These are phyloP conservation scores for Macaria liturata DNA, from an alignment of 2,888 invertebrate genomes.

Conservation along the genomic window DNA sequence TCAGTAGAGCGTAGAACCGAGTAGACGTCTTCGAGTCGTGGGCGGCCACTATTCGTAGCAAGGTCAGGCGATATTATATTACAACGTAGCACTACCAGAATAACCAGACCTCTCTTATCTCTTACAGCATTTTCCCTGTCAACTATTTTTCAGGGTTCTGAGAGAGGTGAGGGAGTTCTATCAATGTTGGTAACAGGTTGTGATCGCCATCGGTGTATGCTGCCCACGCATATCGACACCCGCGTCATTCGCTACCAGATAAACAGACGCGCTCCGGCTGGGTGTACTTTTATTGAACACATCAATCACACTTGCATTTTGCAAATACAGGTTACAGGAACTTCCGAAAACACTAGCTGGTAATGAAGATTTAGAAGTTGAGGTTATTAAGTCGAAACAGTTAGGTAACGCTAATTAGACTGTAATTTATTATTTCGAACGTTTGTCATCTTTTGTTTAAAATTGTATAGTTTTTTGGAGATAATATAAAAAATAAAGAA, in stretches of 20 bases:
- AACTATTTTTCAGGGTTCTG: constrained; percentile 26
- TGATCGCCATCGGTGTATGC: constrained; percentile 55
- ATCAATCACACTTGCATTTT: constrained; percentile 31
- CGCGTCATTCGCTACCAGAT: constrained; percentile 56
- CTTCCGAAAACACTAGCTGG: not conserved
- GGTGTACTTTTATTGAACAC: constrained; percentile 36
- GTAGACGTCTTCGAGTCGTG: constrained; percentile 59
- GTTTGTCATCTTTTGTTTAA: no score
- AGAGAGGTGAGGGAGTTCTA: constrained; percentile 46
- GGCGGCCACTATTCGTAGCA: constrained; percentile 79
- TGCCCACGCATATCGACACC: constrained; percentile 63
- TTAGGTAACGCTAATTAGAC: constrained; percentile 1
- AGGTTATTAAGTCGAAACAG: no score
- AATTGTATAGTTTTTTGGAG: no score
- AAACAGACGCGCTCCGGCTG: constrained; percentile 51
- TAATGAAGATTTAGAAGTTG: no score
- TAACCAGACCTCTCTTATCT: constrained; percentile 38
- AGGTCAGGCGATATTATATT: constrained; percentile 79
- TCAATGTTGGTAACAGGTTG: constrained; percentile 46
- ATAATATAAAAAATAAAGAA: no score
- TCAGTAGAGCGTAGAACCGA: constrained; percentile 41
- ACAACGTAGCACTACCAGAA: constrained; percentile 56
- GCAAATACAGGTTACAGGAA: constrained; percentile 12
- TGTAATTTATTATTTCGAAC: not conserved
- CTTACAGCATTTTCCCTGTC: constrained; percentile 29